Conservation (phyloP, 35 echinoderm and acorn worm genomes). For the Lytechinus pictus region DNA sequence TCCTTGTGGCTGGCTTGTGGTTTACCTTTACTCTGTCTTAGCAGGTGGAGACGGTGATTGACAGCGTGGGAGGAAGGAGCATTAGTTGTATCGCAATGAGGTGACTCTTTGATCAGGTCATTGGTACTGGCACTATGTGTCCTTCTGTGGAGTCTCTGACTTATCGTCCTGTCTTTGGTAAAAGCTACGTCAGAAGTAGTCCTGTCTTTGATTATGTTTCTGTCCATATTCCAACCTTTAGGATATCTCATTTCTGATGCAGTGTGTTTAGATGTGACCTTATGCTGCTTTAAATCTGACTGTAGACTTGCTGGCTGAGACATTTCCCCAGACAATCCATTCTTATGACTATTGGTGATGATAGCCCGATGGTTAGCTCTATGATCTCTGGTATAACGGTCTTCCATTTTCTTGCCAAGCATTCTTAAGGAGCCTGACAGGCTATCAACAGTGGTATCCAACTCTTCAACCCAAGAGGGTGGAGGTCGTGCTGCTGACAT, state of each 20-base stretch:
- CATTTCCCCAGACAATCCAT: neutral
- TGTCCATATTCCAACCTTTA: neutral
- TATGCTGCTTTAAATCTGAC: neutral
- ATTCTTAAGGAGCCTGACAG: neutral
- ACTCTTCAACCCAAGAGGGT: slow-evolving; percentile 32
- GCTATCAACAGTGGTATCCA: slow-evolving; percentile 11
- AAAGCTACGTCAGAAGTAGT: neutral
- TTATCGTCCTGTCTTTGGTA: neutral
- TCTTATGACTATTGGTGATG: neutral
- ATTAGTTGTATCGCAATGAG: neutral
- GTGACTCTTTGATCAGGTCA: slow-evolving; percentile 62
- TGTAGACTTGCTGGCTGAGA: neutral
- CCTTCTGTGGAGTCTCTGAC: neutral
- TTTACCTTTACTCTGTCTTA: neutral
- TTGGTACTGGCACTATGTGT: slow-evolving; percentile 58
- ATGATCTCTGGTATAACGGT: neutral
- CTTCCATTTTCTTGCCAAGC: neutral
- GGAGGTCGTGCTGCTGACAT: slow-evolving; percentile 28
- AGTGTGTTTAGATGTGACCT: neutral
- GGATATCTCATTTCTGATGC: neutral
- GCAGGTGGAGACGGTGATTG: neutral
- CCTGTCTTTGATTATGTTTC: neutral
- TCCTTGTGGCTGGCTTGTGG: neutral
- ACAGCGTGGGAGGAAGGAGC: neutral
- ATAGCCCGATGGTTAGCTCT: neutral